Conservation (phyloP, 2,888 invertebrate species). For the Lepetodrilus schrolli region DNA sequence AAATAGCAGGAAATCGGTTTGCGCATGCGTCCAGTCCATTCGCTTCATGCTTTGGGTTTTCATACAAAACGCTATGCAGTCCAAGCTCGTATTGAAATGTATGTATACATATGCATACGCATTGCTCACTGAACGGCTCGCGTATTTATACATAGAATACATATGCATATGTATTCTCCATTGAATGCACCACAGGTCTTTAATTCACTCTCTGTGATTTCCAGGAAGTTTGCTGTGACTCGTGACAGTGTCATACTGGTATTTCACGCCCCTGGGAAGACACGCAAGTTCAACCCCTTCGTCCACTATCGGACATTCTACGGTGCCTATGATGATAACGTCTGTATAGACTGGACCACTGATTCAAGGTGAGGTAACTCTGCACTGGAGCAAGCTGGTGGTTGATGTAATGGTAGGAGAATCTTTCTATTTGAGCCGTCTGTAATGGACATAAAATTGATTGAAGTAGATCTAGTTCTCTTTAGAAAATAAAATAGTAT, state of each 20-base stretch:
- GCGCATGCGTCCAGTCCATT: no score
- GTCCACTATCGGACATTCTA: conserved; percentile 87
- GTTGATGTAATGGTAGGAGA: no score
- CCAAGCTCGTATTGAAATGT: not conserved
- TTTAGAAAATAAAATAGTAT: no score
- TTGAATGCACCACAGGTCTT: not conserved
- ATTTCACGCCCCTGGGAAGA: conserved; percentile 88
- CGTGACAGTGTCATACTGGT: conserved; percentile 85
- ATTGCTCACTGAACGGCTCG: not conserved
- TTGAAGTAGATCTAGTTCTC: no score
- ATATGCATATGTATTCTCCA: not conserved
- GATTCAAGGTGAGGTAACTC: conserved; percentile 88
- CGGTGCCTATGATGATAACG: conserved; percentile 88
- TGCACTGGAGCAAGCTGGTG: no score
- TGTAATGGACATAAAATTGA: no score
- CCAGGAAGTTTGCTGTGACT: conserved; percentile 87
- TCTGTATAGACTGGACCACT: conserved; percentile 92
- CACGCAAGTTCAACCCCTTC: conserved; percentile 91
- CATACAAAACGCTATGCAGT: no score
- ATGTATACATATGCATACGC: not conserved
- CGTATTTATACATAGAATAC: not conserved
- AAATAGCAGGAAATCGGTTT: no score
- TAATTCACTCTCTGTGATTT: not conserved
- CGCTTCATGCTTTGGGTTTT: no score
- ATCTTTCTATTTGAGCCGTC: no score